Percentiles rank a stretch among this genome's conserved stretches.
These are phyloP conservation scores for Macrosiphum euphorbiae DNA, from an alignment of 2,888 invertebrate species.

Conservation along the genomic window DNA sequence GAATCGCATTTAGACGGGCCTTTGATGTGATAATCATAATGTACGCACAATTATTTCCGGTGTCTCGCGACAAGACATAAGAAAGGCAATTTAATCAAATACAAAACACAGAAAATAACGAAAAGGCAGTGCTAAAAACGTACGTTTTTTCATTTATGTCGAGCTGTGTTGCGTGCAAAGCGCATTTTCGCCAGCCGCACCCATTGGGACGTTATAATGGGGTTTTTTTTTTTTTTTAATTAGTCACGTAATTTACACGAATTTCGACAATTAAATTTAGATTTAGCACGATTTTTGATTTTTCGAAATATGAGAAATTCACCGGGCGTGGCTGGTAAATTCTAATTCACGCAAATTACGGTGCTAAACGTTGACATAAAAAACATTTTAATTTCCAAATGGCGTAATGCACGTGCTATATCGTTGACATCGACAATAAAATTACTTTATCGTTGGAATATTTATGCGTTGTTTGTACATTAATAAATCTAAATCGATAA, in stretches of 20 bases:
- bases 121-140: background rate
- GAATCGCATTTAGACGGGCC: background rate
- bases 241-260: background rate
- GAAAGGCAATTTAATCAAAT: background rate
- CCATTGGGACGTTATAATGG: background rate
- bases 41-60: background rate
- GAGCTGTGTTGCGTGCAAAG: background rate
- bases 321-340: background rate
- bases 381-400: background rate
- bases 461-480: background rate
- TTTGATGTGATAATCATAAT: background rate
- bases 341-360: background rate
- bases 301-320: background rate
- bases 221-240: background rate
- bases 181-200: background rate
- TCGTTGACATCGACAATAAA: background rate
- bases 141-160: background rate
- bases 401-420: background rate
- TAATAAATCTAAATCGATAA: background rate
- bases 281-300: background rate
- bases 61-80: background rate
- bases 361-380: conserved; percentile 4
- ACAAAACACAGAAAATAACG: background rate
- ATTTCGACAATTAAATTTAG: background rate
- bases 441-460: background rate